Conservation (phyloP, 2,113 vertebrate genomes). For the Podiceps cristatus region DNA sequence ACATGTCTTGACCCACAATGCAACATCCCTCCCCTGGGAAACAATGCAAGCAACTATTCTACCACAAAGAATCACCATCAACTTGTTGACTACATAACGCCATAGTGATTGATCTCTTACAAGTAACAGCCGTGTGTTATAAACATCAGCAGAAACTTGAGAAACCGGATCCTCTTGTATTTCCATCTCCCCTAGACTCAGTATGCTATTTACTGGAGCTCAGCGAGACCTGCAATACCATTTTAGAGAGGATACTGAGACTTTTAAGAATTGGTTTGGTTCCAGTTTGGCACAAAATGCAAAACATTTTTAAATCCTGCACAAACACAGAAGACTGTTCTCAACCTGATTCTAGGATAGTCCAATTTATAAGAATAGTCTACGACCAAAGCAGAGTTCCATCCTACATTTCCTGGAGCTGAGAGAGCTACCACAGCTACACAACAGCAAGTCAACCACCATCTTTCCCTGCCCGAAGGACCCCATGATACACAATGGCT, state of each 20-base stretch:
- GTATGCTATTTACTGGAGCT: neutral
- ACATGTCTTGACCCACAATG: slow-evolving; percentile 47
- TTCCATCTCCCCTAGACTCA: slow-evolving; percentile 20
- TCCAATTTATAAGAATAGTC: neutral
- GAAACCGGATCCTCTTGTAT: slow-evolving; percentile 40
- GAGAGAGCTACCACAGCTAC: neutral
- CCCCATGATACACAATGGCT: neutral
- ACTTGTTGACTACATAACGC: slow-evolving; percentile 31
- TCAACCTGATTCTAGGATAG: neutral
- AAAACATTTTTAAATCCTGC: neutral
- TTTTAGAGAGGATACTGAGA: neutral
- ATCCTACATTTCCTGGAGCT: neutral
- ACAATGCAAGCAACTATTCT: slow-evolving; percentile 12
- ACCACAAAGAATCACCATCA: slow-evolving; percentile 25
- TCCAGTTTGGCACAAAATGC: neutral
- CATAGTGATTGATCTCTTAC: slow-evolving; percentile 17
- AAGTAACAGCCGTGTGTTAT: slow-evolving; percentile 37
- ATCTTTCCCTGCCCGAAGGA: neutral
- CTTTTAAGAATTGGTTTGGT: neutral
- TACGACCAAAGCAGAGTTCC: neutral
- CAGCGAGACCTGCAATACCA: slow-evolving; percentile 14
- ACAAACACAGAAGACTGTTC: neutral
- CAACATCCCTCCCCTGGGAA: neutral
- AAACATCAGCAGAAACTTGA: slow-evolving; percentile 55
- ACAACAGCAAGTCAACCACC: neutral